phyloP scores from a whole-genome alignment of 2,888 invertebrate genomes.

The Tethea ocularis region DNA sequence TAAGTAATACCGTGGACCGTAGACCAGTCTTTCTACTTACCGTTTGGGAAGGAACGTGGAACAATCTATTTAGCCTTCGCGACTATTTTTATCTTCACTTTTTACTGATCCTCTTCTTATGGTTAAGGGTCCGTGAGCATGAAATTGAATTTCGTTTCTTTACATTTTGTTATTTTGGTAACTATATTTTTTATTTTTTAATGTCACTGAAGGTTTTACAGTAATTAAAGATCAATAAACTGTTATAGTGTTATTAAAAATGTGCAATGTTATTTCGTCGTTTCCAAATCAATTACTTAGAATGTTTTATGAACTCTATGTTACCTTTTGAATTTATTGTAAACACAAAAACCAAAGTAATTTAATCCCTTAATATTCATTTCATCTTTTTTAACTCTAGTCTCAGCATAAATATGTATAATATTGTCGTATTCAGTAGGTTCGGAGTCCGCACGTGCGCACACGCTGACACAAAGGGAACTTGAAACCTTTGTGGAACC shows the following conservation, averaged over 20 bases:
- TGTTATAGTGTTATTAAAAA: too few species aligned
- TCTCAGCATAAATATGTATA: not conserved
- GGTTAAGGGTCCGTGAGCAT: conserved; percentile 30
- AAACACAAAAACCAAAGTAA: not conserved
- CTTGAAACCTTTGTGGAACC: conserved; percentile 41
- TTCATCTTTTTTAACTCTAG: not conserved
- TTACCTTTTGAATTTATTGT: not conserved
- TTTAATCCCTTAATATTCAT: not conserved
- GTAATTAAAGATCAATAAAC: too few species aligned
- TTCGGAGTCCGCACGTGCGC: conserved; percentile 47
- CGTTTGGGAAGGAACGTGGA: conserved; percentile 31
- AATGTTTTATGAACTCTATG: not conserved
- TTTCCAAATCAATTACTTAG: not conserved
- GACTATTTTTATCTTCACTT: conserved; percentile 22
- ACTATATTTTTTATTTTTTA: too few species aligned
- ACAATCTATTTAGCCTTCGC: conserved; percentile 31
- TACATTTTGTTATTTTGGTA: conserved; percentile 10
- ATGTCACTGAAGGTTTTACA: too few species aligned
- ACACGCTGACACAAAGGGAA: conserved; percentile 48
- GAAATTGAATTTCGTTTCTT: conserved; percentile 36
- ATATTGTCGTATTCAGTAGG: not conserved
- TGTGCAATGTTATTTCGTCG: too few species aligned
- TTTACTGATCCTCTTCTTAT: conserved; percentile 16
- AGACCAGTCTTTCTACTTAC: conserved; percentile 33
- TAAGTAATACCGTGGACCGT: conserved; percentile 25